Evolutionary conservation across 2,888 invertebrate species (phyloP).

Genomic region (Tholera decimalis): DNA sequence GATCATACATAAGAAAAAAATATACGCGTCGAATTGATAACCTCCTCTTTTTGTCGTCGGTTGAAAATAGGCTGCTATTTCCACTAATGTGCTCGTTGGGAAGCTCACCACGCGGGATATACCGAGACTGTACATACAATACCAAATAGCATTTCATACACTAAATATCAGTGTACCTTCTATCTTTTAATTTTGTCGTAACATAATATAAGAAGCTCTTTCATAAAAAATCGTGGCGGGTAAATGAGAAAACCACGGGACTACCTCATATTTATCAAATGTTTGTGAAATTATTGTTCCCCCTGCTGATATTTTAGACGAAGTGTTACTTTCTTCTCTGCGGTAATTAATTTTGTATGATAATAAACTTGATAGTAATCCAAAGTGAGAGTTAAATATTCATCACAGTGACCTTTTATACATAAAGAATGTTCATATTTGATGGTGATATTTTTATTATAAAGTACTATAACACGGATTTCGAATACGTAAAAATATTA

Average conservation of each 20-base stretch:
- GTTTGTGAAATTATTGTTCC: constrained; percentile 10
- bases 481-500: too few species aligned
- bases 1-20: too few species aligned
- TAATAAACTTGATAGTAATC: background rate
- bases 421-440: too few species aligned
- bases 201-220: constrained; percentile 36
- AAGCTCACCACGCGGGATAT: too few species aligned
- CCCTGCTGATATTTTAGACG: background rate
- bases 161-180: constrained; percentile 13
- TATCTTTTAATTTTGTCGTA: background rate
- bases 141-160: background rate
- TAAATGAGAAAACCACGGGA: constrained; percentile 60
- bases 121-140: too few species aligned
- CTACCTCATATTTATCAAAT: constrained; percentile 47
- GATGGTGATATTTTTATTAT: too few species aligned
- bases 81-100: too few species aligned
- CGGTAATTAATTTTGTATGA: background rate
- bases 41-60: too few species aligned
- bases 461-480: too few species aligned
- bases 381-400: background rate
- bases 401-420: too few species aligned
- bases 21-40: too few species aligned
- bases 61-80: too few species aligned
- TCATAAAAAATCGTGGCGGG: constrained; percentile 55
- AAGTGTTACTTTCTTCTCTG: constrained; percentile 4